Percentiles rank a stretch among this genome's conserved stretches.
Conservation (phyloP, 2,797 vertebrate genomes). For the Manis javanica region DNA sequence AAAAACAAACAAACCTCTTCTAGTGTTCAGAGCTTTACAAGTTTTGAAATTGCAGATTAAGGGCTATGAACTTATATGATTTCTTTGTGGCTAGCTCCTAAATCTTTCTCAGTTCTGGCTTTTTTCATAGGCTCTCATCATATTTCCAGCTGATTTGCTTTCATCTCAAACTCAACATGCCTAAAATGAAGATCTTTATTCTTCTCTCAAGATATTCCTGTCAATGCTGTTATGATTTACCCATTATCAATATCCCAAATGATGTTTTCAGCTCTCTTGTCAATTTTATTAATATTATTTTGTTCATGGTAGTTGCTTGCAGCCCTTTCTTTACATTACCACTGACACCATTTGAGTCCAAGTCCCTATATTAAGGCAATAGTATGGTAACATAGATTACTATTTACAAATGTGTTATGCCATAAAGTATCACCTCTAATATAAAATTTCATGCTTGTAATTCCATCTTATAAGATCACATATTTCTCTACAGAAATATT, state of each 20-base stretch:
- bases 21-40: conserved; percentile 7
- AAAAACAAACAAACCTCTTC: not conserved
- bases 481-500: not conserved
- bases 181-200: not conserved
- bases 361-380: not conserved
- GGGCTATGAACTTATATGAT: not conserved
- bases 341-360: not conserved
- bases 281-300: conserved; percentile 22
- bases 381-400: not conserved
- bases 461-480: not conserved
- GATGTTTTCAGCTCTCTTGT: not conserved
- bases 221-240: not conserved
- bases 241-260: not conserved
- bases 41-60: not conserved
- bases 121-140: not conserved
- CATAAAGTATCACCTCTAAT: not conserved
- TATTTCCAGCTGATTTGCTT: not conserved
- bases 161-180: not conserved
- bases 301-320: not conserved
- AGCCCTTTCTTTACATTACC: not conserved
- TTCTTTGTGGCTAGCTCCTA: not conserved
- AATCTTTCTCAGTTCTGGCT: not conserved
- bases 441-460: conserved; percentile 11
- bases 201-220: conserved; percentile 26
- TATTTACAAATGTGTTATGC: not conserved